Evolutionary conservation across 2,888 invertebrate species (phyloP), one percentile per base, ranked within the genome.

Genomic region (Apodemia duryi): DNA sequence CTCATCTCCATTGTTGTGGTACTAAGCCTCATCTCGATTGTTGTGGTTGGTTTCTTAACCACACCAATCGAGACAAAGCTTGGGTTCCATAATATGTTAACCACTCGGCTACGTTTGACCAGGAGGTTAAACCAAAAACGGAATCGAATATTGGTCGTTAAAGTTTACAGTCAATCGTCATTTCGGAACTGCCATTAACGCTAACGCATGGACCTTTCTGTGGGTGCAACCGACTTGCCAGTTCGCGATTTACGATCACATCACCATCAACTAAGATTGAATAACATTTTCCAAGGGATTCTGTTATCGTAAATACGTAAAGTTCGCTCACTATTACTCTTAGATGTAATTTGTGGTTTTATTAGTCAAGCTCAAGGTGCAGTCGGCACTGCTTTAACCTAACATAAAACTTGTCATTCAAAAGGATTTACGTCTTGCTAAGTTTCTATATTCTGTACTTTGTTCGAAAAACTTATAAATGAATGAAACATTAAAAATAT

Each of bases 181-280:
- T 57, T 32, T 57, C 57, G n/a, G 57, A 57, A 57, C 11, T 57
- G 13, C 57, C 13, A 57, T 57, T 57, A 57, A 46, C 46, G 3
- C 46, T 13, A 46, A 4, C 13, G 13, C 38, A 1, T 38, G 7
- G 7, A 46, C 11, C 13, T 13, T 11, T 46, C 46, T 46, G 46
- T 54, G 54, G 52, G 52, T 28, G 13, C 35, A 57, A 32, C 35
- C 57, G 57, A 32, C 57, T 32, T 57, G 11, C 32, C 57, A 29
- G n/a, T 13, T 13, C 32, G 11, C 11, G 13, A 57, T 57, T 57
- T 57, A 57, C 35, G 57, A 57, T 32, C 32, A 54, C 29, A 57
- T 57, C 57, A 32, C 13, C n/a, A 35, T 57, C 13, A 29, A 29
- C 32, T 35, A 49, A 49, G 49, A 49, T n/a, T 49, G n/a, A 49